phyloP scores from a whole-genome alignment of 2,888 invertebrate genomes.

The Pammene fasciana region DNA sequence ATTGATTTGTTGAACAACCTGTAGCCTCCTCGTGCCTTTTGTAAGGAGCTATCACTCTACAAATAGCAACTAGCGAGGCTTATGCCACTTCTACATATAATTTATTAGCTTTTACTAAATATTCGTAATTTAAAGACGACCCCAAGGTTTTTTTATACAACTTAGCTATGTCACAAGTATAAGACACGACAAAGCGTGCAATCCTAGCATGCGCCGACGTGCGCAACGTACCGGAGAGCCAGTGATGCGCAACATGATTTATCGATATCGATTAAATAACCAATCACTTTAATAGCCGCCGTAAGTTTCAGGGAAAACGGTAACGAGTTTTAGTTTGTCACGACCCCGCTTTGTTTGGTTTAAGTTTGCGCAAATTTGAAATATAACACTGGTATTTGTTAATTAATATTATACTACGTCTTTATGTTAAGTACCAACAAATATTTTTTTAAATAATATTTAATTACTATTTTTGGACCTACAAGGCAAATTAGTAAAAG shows the following conservation, averaged over 20 bases:
- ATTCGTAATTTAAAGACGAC: too few relatives aligned
- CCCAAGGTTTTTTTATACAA: too few relatives aligned
- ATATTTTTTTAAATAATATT: background rate
- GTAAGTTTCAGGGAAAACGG: constrained; percentile 28
- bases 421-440: background rate
- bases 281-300: constrained; percentile 33
- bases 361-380: background rate
- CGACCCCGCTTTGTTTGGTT: constrained; percentile 27
- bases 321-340: constrained; percentile 39
- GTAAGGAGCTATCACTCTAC: too few relatives aligned
- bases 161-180: constrained; percentile 12
- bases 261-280: constrained; percentile 40
- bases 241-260: constrained; percentile 38
- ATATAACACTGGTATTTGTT: background rate
- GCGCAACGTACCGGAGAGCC: constrained; percentile 17
- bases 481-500: too few relatives aligned
- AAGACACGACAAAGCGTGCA: constrained; percentile 31
- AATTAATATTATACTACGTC: background rate
- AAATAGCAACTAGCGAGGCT: too few relatives aligned
- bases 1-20: too few relatives aligned
- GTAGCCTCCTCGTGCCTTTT: too few relatives aligned
- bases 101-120: too few relatives aligned
- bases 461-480: too few relatives aligned
- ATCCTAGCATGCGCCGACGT: constrained; percentile 34
- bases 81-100: too few relatives aligned